phyloP scores from a whole-genome alignment of 2,113 vertebrate genomes.

The Cynoglossus semilaevis region DNA sequence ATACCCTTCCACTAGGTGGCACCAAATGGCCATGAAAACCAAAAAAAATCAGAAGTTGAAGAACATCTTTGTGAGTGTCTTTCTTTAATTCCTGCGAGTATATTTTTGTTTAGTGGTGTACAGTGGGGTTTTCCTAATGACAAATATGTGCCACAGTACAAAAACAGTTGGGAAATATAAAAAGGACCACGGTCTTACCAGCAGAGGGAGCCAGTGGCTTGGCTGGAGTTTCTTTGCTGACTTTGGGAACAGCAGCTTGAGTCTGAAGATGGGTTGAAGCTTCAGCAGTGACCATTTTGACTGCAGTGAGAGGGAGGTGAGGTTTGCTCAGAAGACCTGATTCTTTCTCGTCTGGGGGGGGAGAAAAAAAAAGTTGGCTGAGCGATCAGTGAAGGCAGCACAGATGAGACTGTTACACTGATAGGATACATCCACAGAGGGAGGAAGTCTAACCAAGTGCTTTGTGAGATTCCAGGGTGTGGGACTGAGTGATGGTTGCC shows the following conservation, averaged over 20 bases:
- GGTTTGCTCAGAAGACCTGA: slow-evolving; percentile 17
- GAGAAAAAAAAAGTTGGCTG: neutral
- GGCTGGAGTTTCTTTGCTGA: neutral
- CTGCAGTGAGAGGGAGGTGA: slow-evolving; percentile 31
- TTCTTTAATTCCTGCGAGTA: too few species aligned
- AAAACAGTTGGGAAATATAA: too few species aligned
- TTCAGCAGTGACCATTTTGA: slow-evolving; percentile 27
- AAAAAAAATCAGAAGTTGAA: too few species aligned
- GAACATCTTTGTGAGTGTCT: too few species aligned
- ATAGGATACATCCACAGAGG: neutral
- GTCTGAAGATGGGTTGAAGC: slow-evolving; percentile 11
- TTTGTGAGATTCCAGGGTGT: neutral
- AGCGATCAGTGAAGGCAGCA: neutral
- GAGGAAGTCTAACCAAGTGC: slow-evolving; percentile 13
- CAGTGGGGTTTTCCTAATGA: neutral
- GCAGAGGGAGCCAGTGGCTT: slow-evolving; percentile 2
- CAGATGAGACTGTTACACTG: neutral
- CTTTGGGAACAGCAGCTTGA: neutral
- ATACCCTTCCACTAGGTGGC: too few species aligned
- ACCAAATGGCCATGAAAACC: too few species aligned
- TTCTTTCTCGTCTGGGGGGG: slow-evolving; percentile 30
- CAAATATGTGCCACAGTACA: too few species aligned
- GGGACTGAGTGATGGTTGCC: neutral
- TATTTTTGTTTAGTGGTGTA: too few species aligned
- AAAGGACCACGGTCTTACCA: slow-evolving; percentile 17